Base-by-base conservation (phyloP, 2,888 invertebrate species). In the Thymelicus acteon region DNA sequence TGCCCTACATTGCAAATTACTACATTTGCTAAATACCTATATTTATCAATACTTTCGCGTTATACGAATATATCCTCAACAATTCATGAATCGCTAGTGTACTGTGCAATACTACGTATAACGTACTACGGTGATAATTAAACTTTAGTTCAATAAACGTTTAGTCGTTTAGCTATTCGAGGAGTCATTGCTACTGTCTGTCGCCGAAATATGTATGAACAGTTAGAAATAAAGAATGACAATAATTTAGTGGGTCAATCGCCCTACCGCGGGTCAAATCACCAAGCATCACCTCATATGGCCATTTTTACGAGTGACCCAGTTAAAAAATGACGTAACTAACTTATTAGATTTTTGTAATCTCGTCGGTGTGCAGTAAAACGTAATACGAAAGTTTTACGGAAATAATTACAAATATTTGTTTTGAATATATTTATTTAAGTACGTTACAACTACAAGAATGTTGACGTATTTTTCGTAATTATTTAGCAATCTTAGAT, bases 281-380 rank as follows among this genome's bases (percentile, higher is more conserved):
- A 12, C 10, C 2, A 54, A 54, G 12, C 54, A 52, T 52, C 52
- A 12, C 54, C 54, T 31, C 54, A 49, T 15, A 63, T 49, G 63
- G 49, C 63, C 49, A 63, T 52, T 48, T 63, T 62, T 49, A 62
- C 62, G 10, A 63, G 39, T 15, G 49, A 63, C 63, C 63, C 37
- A 49, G 37, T 63, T 63, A 10, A 24, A 49, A 31, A 15, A 39
- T 63, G 49, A 63, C 63, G 63, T 49, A 63, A 63, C 37, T n/a
- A 37, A 37, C 60, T 40, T 39, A 60, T 40, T 39, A 60, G 44
- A 60, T 60, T 60, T 60, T 60, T 44, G 39, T 60, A 40, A 40
- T 19, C 39, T 10, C 19, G 12, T n/a, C 13, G 40, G 44, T 31
- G 31, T 3, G 31, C 31, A 31, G 31, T 40, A 19, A 60, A 60